Evolutionary conservation across 2,797 vertebrate species (phyloP).

Genomic region (Delichon dasypus): DNA sequence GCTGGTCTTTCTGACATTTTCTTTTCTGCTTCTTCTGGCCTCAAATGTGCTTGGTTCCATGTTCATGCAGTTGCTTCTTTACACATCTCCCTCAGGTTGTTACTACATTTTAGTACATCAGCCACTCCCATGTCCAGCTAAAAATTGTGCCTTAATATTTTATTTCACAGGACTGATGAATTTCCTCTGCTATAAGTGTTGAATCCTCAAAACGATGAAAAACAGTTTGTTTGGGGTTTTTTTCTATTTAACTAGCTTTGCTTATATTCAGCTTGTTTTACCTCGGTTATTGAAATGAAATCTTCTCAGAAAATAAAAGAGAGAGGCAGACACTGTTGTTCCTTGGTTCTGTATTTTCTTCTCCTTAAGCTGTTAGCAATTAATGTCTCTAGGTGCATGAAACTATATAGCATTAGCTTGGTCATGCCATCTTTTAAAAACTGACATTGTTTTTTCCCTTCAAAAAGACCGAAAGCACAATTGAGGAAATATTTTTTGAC

Average conservation of each 20-base stretch:
- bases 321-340: background rate
- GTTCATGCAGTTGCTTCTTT: background rate
- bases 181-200: background rate
- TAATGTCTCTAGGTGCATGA: background rate
- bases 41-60: background rate
- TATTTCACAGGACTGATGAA: background rate
- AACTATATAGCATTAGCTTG: background rate
- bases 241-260: background rate
- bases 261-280: background rate
- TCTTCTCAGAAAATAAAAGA: background rate
- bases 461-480: background rate
- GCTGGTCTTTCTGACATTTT: background rate
- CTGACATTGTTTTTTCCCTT: background rate
- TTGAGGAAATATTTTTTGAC: background rate
- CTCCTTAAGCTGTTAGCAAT: background rate
- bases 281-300: background rate
- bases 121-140: background rate
- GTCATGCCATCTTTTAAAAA: background rate
- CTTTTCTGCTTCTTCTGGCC: background rate
- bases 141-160: background rate
- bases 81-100: background rate
- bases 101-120: background rate
- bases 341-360: background rate
- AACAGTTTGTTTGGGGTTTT: rapidly evolving
- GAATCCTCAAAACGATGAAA: background rate